phyloP scores from a whole-genome alignment of 2,797 vertebrate genomes.

The Sciurus vulgaris region DNA sequence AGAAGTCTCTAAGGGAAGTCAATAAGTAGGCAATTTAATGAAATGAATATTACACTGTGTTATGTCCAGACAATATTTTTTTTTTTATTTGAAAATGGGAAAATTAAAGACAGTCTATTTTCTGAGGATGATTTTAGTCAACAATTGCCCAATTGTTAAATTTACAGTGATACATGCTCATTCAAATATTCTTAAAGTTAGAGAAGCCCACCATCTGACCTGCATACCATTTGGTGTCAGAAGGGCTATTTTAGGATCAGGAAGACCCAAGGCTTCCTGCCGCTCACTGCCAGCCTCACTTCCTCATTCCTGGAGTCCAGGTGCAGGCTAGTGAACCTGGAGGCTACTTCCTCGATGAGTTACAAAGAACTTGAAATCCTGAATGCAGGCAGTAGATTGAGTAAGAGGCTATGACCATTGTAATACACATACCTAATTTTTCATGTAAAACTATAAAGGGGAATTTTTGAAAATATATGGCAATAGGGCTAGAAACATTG shows the following conservation, averaged over 20 bases:
- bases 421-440: neutral
- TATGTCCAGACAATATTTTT: conserved; percentile 8
- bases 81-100: conserved; percentile 29
- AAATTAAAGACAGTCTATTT: conserved; percentile 57
- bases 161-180: neutral
- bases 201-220: neutral
- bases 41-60: conserved; percentile 55
- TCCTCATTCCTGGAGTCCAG: neutral
- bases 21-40: conserved; percentile 68
- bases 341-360: neutral
- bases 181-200: neutral
- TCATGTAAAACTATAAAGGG: neutral
- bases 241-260: neutral
- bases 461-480: neutral
- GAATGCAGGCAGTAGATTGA: neutral
- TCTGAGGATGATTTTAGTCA: conserved; percentile 59
- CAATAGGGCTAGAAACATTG: neutral
- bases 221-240: neutral
- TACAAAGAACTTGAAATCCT: neutral
- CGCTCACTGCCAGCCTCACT: neutral
- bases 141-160: conserved; percentile 58
- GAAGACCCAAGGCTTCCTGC: neutral
- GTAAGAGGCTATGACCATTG: neutral
- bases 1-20: conserved; percentile 51
- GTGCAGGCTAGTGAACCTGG: neutral